Evolutionary conservation across 1,140 invertebrate genomes (phyloP), one percentile per base, ranked within the genome.

Genomic region (Heliconius hewitsoni): DNA sequence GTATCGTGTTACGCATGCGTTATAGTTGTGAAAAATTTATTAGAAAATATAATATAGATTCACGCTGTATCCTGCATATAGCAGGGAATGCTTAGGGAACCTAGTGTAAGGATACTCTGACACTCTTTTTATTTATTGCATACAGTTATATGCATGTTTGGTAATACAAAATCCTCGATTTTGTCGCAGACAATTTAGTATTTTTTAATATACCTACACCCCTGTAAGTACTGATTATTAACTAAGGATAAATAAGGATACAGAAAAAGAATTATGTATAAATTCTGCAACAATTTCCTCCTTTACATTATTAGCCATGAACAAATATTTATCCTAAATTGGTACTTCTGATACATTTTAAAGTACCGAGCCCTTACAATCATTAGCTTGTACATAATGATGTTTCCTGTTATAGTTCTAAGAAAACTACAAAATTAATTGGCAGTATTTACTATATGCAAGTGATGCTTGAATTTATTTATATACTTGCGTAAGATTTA

Each of bases 1-100:
- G 57, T 75, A n/a, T 37, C n/a, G 71, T n/a, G 57, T 76, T 76
- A 46, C 57, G 60, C 39, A 50, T 70, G 60, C 60, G 60, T 9
- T 30, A 1, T 66, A 27, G 9, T 66, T 4, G n/a, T 23, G 8
- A n/a, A 66, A 30, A 66, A 13, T 4, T 1, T 5, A 52, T 52
- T 52, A 52, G 19, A 18, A 4, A 18, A 18, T 52, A 18, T 5
- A 18, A 3, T 8, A 19, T 0, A 57, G 18, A 8, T 57, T n/a
- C 55, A 23, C 55, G 6, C 55, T 57, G 19, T 57, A n/a, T 57
- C 55, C n/a, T 3, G 19, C 2, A 57, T 19, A 23, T 2, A 23
- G n/a, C 3, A 57, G 8, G 8, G 55, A 9, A 23, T 2, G n/a
- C n/a, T 9, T 8, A 23, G n/a, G 55, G 55, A 57, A 57, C 55